Percentiles rank a stretch among this genome's conserved stretches.
Conservation (phyloP, 2,888 invertebrate genomes). For the Callinectes sapidus region DNA sequence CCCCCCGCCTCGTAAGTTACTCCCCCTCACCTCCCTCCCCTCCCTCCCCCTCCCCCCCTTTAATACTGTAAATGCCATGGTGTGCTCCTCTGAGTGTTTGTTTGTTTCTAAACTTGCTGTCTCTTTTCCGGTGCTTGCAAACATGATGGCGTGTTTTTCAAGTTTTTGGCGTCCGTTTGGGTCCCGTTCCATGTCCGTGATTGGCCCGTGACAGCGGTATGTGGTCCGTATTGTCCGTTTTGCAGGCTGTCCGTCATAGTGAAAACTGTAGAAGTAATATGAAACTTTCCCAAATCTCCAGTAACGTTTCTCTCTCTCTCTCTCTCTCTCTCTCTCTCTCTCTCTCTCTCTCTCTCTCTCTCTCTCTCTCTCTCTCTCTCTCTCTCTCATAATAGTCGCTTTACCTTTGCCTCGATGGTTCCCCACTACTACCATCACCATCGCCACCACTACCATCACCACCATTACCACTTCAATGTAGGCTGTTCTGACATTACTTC, state of each 20-base stretch:
- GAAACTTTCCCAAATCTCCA: slow-evolving; percentile 57
- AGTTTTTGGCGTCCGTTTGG: not conserved
- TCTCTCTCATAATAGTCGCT: slow-evolving; percentile 58
- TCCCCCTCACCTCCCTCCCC: slow-evolving; percentile 39
- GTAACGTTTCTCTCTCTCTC: no score
- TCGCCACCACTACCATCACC: not conserved
- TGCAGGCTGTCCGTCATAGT: not conserved
- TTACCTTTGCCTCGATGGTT: slow-evolving; percentile 42
- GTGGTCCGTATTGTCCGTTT: not conserved
- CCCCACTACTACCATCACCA: not conserved
- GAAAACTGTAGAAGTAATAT: slow-evolving; percentile 57
- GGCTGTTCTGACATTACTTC: not conserved
- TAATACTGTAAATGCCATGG: slow-evolving; percentile 71
- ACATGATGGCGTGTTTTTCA: not conserved
- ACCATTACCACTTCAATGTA: not conserved
- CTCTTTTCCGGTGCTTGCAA: not conserved
- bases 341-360: slow-evolving; percentile 55
- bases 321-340: slow-evolving; percentile 61
- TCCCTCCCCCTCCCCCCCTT: slow-evolving; percentile 58
- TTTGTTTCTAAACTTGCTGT: slow-evolving; percentile 46
- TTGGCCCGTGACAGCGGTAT: not conserved
- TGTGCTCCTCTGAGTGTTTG: slow-evolving; percentile 61
- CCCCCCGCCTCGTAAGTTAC: slow-evolving; percentile 41
- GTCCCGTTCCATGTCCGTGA: not conserved
- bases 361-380: not conserved